phyloP scores from a whole-genome alignment of 2,797 vertebrate species.

The Thripadectes ignobilis region DNA sequence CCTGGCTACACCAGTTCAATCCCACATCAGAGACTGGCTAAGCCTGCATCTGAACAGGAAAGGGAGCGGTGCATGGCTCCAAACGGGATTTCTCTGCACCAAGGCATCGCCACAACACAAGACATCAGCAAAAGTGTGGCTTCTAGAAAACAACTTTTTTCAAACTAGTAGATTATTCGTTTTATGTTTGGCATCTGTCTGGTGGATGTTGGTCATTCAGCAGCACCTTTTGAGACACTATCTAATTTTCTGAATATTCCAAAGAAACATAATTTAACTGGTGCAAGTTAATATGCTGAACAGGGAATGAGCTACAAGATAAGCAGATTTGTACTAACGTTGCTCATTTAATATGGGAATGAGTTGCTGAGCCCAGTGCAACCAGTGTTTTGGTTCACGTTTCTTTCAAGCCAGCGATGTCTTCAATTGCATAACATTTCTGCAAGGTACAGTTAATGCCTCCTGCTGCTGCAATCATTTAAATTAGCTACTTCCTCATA shows the following conservation, averaged over 20 bases:
- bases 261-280: neutral
- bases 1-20: neutral
- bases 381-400: neutral
- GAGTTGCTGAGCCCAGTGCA: neutral
- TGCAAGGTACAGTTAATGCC: conserved; percentile 47
- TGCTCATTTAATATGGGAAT: neutral
- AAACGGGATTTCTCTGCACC: neutral
- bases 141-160: neutral
- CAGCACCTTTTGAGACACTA: neutral
- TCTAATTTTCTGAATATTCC: accelerated
- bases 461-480: neutral
- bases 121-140: accelerated
- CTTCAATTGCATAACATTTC: conserved; percentile 17
- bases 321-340: neutral
- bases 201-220: neutral
- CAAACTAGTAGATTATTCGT: neutral
- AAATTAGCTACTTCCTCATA: conserved; percentile 36
- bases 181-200: no score
- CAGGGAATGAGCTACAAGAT: neutral
- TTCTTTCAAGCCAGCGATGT: neutral
- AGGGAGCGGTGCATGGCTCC: neutral
- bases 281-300: neutral
- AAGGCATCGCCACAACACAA: accelerated
- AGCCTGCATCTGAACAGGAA: neutral
- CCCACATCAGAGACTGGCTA: neutral